These are phyloP conservation scores for Schizothorax lantsangensis DNA, from an alignment of 2,797 vertebrate genomes.

Conservation along the genomic window DNA sequence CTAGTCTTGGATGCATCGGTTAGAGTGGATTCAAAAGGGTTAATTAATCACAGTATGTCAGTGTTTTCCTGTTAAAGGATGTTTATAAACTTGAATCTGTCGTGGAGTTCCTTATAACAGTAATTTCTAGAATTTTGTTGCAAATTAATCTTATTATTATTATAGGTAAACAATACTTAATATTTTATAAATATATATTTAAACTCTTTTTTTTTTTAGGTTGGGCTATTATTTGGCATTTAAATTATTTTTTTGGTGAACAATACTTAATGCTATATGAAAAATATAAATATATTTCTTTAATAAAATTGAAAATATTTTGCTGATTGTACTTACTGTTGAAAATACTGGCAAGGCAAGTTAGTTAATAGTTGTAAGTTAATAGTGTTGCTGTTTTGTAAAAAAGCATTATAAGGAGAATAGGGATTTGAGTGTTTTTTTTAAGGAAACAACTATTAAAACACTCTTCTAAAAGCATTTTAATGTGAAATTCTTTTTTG, in stretches of 20 bases:
- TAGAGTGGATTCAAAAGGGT: background rate
- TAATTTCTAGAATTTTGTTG: background rate
- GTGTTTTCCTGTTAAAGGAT: background rate
- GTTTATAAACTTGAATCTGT: background rate
- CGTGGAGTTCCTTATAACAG: background rate
- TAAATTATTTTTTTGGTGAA: background rate
- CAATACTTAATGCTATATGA: background rate
- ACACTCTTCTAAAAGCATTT: background rate
- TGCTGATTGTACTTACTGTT: background rate
- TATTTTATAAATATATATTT: background rate
- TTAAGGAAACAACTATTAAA: background rate
- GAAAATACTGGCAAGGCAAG: background rate
- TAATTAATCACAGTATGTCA: background rate
- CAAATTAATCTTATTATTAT: background rate
- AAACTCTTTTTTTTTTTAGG: background rate
- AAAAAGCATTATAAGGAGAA: background rate
- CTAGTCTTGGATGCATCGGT: background rate
- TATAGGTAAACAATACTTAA: background rate
- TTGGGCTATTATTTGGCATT: background rate
- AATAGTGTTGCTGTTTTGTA: background rate
- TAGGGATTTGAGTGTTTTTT: background rate
- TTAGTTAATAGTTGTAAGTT: background rate
- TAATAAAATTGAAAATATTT: too few species aligned
- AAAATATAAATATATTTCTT: background rate
- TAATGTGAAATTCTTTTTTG: background rate